phyloP scores from a whole-genome alignment of 2,113 vertebrate species.

The Patagioenas fasciata region DNA sequence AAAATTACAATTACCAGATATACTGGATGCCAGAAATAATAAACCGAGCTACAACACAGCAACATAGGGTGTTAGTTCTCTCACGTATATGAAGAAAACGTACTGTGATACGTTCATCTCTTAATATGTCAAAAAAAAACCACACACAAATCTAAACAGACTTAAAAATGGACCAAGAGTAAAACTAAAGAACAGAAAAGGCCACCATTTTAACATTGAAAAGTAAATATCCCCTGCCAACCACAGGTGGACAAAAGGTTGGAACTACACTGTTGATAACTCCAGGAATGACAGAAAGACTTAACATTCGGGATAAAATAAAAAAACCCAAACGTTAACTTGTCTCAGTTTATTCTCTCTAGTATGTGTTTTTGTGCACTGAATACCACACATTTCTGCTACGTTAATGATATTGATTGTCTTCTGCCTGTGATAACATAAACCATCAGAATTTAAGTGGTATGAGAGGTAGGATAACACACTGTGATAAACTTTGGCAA shows the following conservation, averaged over 20 bases:
- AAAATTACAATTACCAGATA: conserved; percentile 12
- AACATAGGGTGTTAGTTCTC: background rate
- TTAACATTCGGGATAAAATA: background rate
- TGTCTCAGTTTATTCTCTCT: background rate
- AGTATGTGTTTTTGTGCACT: background rate
- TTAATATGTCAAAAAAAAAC: background rate
- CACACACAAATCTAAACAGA: background rate
- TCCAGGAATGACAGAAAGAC: background rate
- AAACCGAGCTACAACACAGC: background rate
- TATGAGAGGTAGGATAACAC: background rate
- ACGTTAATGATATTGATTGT: background rate
- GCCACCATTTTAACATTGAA: background rate
- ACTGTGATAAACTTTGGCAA: background rate
- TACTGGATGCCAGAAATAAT: background rate
- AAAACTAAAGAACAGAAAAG: background rate
- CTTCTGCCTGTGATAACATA: background rate
- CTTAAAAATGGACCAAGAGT: background rate
- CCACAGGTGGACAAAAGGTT: background rate
- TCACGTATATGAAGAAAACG: background rate
- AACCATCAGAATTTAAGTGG: background rate
- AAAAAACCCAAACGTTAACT: background rate
- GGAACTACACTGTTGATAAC: background rate
- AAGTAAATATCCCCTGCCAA: background rate
- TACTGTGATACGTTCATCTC: background rate
- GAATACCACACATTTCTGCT: background rate